Conservation (phyloP, 2,797 vertebrate species). For the Danionella dracula region DNA sequence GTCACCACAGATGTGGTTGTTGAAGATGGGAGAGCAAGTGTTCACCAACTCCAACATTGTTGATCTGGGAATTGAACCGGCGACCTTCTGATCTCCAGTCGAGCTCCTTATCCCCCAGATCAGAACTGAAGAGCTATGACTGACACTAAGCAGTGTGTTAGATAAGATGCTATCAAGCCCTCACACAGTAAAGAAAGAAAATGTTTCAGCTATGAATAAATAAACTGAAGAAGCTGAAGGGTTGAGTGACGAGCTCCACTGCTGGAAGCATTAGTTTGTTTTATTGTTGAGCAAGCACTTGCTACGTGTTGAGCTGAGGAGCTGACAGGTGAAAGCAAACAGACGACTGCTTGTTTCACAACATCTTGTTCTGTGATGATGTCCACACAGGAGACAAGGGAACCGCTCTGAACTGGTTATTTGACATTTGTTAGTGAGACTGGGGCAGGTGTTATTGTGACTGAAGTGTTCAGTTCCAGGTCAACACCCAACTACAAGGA, state of each 20-base stretch:
- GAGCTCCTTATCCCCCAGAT: no score
- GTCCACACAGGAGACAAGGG: background rate
- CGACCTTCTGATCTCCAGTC: no score
- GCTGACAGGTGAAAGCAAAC: background rate
- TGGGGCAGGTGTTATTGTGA: background rate
- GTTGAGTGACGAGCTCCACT: no score
- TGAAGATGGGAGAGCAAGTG: no score
- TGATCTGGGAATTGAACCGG: no score
- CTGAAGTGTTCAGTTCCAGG: background rate
- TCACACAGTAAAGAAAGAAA: background rate
- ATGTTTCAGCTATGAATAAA: no score
- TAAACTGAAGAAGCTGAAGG: no score
- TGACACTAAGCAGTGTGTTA: background rate
- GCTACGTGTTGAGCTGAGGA: background rate
- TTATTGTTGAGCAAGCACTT: background rate
- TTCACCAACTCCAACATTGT: no score
- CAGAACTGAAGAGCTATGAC: background rate
- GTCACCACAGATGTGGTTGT: no score
- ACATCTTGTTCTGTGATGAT: background rate
- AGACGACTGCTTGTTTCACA: background rate
- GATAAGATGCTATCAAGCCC: background rate
- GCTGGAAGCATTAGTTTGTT: background rate
- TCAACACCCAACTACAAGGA: background rate
- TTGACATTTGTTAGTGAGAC: slow-evolving; percentile 7
- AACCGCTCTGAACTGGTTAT: slow-evolving; percentile 3